Evolutionary conservation across 2,113 vertebrate species (phyloP).

Genomic region (Lipotes vexillifer): DNA sequence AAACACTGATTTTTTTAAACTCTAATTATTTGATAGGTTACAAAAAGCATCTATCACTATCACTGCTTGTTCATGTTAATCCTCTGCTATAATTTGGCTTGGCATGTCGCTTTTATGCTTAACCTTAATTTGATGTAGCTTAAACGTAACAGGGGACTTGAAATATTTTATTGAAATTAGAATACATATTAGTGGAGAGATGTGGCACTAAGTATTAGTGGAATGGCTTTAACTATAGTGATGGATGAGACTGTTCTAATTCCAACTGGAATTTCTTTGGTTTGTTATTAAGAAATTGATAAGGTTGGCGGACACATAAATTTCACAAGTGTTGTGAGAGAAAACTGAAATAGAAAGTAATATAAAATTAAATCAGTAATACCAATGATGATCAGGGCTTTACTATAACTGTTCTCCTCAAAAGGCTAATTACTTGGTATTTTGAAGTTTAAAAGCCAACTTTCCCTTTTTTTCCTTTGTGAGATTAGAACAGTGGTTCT

Average conservation of each 20-base stretch:
- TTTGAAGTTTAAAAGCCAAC: slow-evolving; percentile 19
- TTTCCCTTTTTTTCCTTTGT: background rate
- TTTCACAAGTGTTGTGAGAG: slow-evolving; percentile 28
- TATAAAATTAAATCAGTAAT: slow-evolving; percentile 14
- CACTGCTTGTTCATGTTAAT: slow-evolving; percentile 21
- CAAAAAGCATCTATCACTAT: slow-evolving; percentile 26
- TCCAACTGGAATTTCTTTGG: slow-evolving; percentile 16
- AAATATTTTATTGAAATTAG: background rate
- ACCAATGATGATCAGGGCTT: background rate
- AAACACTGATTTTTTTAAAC: background rate
- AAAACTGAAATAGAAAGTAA: background rate
- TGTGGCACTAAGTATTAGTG: background rate
- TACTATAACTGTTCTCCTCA: background rate
- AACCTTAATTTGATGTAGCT: slow-evolving; percentile 44
- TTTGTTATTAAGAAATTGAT: slow-evolving; percentile 11
- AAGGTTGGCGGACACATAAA: background rate
- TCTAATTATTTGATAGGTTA: slow-evolving; percentile 38
- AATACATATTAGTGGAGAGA: background rate
- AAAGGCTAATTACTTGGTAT: slow-evolving; percentile 17
- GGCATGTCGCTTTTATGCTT: slow-evolving; percentile 34
- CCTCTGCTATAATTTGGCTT: slow-evolving; percentile 40
- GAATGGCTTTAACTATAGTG: background rate
- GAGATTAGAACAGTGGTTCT: background rate
- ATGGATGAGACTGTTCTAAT: background rate
- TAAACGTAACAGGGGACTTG: slow-evolving; percentile 29